A percentile compares a stretch with the other conserved stretches of the same genome.
Conservation (phyloP, 2,113 vertebrate genomes). For the Gallinago media region DNA sequence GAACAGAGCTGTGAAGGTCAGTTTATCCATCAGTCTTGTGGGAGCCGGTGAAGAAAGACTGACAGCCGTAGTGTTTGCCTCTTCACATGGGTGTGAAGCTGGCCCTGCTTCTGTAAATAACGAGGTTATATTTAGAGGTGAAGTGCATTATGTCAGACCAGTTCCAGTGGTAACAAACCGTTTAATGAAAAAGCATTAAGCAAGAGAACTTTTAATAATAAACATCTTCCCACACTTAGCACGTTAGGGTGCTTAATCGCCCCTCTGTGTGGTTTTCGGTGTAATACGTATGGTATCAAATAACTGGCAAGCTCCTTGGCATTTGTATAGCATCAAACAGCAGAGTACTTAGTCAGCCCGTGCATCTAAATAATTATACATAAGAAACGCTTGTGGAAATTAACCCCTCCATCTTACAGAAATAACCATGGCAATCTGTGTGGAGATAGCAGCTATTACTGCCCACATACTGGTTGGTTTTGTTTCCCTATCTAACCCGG, state of each 20-base stretch:
- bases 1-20: not conserved
- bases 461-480: not conserved
- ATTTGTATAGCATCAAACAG: constrained; percentile 44
- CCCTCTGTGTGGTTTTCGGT: not conserved
- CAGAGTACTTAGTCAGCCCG: not conserved
- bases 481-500: constrained; percentile 38
- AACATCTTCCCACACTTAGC: constrained; percentile 23
- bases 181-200: constrained; percentile 29
- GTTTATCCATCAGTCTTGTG: not conserved
- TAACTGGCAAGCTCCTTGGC: constrained; percentile 17
- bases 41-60: not conserved
- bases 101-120: not conserved
- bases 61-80: not conserved
- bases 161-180: not conserved
- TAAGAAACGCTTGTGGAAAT: constrained; percentile 55
- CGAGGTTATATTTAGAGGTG: not conserved
- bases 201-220: constrained; percentile 38
- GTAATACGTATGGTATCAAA: not conserved
- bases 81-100: not conserved
- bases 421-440: constrained; percentile 48
- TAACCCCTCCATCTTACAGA: constrained; percentile 37
- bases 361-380: constrained; percentile 35
- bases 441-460: constrained; percentile 57
- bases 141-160: constrained; percentile 4
- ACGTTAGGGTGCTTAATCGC: constrained; percentile 31